Percentiles rank a stretch among this genome's conserved stretches.
These are phyloP conservation scores for Endotricha flammealis DNA, from an alignment of 2,888 invertebrate genomes.

Conservation along the genomic window DNA sequence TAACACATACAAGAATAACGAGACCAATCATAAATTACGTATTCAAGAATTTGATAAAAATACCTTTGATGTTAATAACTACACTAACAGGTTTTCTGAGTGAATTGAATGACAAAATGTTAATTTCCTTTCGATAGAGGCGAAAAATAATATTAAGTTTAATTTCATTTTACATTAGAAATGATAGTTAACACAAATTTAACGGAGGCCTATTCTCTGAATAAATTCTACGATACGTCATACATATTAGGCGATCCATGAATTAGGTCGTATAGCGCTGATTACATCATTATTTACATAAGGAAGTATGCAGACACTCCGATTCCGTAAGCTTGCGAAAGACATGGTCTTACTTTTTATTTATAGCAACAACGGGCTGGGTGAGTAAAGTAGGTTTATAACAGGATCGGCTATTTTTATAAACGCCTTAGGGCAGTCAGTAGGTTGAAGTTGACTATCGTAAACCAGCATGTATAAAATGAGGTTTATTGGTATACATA, in stretches of 20 bases:
- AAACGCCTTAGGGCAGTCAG: constrained; percentile 18
- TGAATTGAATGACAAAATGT: too few species aligned
- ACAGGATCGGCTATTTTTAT: constrained; percentile 41
- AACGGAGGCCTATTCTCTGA: too few species aligned
- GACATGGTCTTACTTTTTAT: constrained; percentile 46
- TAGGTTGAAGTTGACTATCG: constrained; percentile 6
- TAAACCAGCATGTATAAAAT: constrained; percentile 4
- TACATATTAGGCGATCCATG: constrained; percentile 17
- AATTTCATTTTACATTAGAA: too few species aligned
- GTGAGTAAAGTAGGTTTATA: constrained; percentile 60
- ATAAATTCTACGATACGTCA: constrained; percentile 27
- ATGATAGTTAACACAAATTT: too few species aligned
- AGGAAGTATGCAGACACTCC: constrained; percentile 47
- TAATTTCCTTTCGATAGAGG: too few species aligned
- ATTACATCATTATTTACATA: constrained; percentile 65
- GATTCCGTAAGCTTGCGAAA: constrained; percentile 49
- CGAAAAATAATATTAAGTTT: too few species aligned
- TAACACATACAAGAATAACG: too few species aligned
- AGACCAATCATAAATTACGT: too few species aligned
- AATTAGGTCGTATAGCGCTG: constrained; percentile 17
- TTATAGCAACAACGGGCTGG: constrained; percentile 48
- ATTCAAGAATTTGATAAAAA: too few species aligned
- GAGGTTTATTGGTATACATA: too few species aligned
- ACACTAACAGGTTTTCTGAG: too few species aligned
- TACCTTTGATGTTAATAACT: too few species aligned